Base-by-base conservation (phyloP, 1,140 invertebrate species). In the Thaumatotibia leucotreta region DNA sequence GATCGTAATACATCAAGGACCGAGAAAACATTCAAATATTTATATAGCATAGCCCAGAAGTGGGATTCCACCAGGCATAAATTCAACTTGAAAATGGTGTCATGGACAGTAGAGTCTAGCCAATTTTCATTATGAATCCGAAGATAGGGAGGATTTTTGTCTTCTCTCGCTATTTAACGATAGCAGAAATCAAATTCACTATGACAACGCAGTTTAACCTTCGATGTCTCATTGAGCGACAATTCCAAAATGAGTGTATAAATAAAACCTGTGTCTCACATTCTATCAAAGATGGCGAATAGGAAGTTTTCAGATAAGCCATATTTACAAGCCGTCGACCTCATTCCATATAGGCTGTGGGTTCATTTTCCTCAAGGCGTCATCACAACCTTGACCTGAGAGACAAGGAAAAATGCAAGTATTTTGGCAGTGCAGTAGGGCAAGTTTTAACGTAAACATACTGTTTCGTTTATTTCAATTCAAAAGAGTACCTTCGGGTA, bases 281-380 rank as follows among this genome's bases (percentile, higher is more conserved):
- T 52, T 50, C 24, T n/a, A 54, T n/a, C 5, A 9, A 39, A 9
- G 33, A 52, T n/a, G 52, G 27, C 11, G 24, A 58, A 17, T 58
- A 58, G 52, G 23, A 58, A 58, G 52, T 58, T 14, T 29, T 27
- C 23, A 6, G 52, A 58, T 31, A 58, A 17, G 23, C 5, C n/a
- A 17, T 58, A 27, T 58, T 27, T 29, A 27, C 24, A 58, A 58
- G 23, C 11, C 52, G 24, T 31, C 24, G 24, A 58, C 52, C 52
- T 58, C 20, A 58, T 58, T 58, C 11, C 8, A 58, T 27, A 14
- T 58, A n/a, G 52, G 1, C 23, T n/a, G 24, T 6, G 11, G 24
- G 52, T 58, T 58, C 24, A 29, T 58, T 58, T 58, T 58, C 52
- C 52, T 58, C 24, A 58, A 58, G 52, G 14, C 23, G 23, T 58